Percentiles rank a stretch among this genome's conserved stretches.
phyloP scores from a whole-genome alignment of 2,113 vertebrate species.

The Ellobius talpinus region DNA sequence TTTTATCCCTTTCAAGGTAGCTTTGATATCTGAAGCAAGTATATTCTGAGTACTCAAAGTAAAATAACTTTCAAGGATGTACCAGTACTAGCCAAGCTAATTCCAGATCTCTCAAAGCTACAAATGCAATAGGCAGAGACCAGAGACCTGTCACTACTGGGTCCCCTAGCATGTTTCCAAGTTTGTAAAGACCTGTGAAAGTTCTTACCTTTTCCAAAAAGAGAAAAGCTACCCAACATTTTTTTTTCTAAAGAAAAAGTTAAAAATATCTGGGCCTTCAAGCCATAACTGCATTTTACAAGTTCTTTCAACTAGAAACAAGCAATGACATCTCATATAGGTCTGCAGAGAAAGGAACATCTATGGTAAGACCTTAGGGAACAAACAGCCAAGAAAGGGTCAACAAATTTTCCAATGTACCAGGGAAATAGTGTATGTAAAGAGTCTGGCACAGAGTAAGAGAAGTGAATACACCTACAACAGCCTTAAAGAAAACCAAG shows the following conservation, averaged over 20 bases:
- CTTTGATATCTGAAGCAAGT: not conserved
- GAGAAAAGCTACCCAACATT: not conserved
- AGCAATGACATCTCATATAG: not conserved
- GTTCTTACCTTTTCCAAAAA: not conserved
- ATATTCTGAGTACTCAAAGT: not conserved
- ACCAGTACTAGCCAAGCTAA: not conserved
- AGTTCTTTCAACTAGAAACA: slow-evolving; percentile 32
- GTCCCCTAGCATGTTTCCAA: slow-evolving; percentile 14
- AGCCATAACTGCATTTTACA: not conserved
- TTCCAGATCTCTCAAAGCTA: slow-evolving; percentile 6
- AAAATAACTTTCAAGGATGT: not conserved
- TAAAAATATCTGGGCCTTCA: slow-evolving; percentile 44
- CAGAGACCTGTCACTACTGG: not conserved
- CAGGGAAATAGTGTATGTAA: not conserved
- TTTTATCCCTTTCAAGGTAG: not conserved
- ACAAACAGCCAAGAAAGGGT: not conserved
- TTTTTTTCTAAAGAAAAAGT: not conserved
- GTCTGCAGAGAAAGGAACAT: not conserved
- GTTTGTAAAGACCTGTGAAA: not conserved
- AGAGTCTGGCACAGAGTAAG: not conserved
- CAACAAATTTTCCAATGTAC: not conserved
- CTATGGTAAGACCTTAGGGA: not conserved
- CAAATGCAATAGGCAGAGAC: not conserved
- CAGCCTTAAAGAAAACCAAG: not conserved
- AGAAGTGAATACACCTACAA: not conserved